phyloP scores from a whole-genome alignment of 30 jellyfish, hydroid and myxozoan species.

The Rhopilema esculentum region DNA sequence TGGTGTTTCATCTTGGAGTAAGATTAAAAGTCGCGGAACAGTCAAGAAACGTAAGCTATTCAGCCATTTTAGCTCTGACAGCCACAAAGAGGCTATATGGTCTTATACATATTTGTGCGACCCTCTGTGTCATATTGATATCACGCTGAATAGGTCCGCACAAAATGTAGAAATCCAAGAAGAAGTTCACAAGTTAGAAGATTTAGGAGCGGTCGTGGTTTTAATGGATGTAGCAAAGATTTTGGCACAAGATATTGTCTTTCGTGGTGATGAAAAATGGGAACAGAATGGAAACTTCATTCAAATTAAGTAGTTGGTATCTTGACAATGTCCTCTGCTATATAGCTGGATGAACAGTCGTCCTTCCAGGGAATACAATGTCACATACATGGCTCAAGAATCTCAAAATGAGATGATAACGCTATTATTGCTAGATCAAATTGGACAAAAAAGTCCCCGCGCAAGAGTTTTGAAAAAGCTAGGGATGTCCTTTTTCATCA shows the following conservation, averaged over 20 bases:
- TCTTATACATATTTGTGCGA: slow-evolving; percentile 30
- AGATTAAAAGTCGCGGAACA: slow-evolving; percentile 44
- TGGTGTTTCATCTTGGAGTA: slow-evolving; percentile 56
- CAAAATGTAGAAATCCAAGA: slow-evolving; percentile 47
- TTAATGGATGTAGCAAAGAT: slow-evolving; percentile 36
- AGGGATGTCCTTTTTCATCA: slow-evolving; percentile 57
- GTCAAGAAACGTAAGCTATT: slow-evolving; percentile 28
- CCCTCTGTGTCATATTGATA: slow-evolving; percentile 55
- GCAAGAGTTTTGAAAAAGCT: slow-evolving; percentile 31
- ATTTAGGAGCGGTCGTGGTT: slow-evolving; percentile 18
- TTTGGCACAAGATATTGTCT: slow-evolving; percentile 31
- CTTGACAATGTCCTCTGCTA: slow-evolving; percentile 53
- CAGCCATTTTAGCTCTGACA: slow-evolving; percentile 39
- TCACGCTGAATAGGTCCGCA: slow-evolving; percentile 7
- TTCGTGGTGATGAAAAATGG: slow-evolving; percentile 29
- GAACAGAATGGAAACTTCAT: slow-evolving; percentile 17
- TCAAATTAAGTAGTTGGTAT: slow-evolving; percentile 28
- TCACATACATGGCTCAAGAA: slow-evolving; percentile 57
- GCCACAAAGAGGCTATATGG: slow-evolving; percentile 26
- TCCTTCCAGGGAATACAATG: slow-evolving; percentile 11
- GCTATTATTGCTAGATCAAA: slow-evolving; percentile 49
- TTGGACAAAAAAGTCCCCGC: slow-evolving; percentile 15
- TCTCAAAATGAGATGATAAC: slow-evolving; percentile 51
- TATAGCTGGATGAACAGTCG: slow-evolving; percentile 34
- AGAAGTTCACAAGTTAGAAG: background rate